Evolutionary conservation across 1,140 invertebrate genomes (phyloP), one percentile per base, ranked within the genome.

Genomic region (Spodoptera frugiperda): DNA sequence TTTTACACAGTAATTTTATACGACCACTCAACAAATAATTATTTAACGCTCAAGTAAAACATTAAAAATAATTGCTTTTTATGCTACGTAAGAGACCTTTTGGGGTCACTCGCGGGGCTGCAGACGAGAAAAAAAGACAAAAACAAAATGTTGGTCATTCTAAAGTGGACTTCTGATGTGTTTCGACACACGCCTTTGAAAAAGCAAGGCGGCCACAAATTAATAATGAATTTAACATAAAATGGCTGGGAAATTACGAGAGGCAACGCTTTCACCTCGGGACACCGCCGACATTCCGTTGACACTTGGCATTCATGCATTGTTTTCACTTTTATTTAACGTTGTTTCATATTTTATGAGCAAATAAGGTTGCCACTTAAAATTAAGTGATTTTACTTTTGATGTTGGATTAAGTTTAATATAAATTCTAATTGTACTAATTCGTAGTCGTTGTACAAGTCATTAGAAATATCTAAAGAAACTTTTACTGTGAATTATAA

Each of bases 221-320:
- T 65, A 65, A 65, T 48, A 21, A 65, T 65, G 17, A 65, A 65
- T 65, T 65, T 48, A 65, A 65, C 61, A 65, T 48, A 65, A 15
- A 59, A 59, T 59, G 30, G 57, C 57, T 44, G 39, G 57, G 11
- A 61, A 33, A 61, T 61, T n/a, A 33, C 57, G 30, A 59, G 30
- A 59, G 57, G 54, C 57, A 39, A 59, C 57, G 57, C 30, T 61
- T 61, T 44, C 57, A 61, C 57, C 57, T 44, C 57, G 33, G 30
- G 30, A 44, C 39, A 61, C 57, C 57, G 33, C 57, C 57, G n/a
- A 61, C 57, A 61, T 61, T 61, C 57, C 57, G 57, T 61, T 61
- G 57, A 61, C 57, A 61, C 57, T 61, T 39, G 21, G 30, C 30
- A 15, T 61, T 44, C 57, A 44, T 39, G 57, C 57, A 61, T 61